These are phyloP conservation scores for Spilosoma lubricipeda DNA, from an alignment of 2,888 invertebrate species.

Conservation along the genomic window DNA sequence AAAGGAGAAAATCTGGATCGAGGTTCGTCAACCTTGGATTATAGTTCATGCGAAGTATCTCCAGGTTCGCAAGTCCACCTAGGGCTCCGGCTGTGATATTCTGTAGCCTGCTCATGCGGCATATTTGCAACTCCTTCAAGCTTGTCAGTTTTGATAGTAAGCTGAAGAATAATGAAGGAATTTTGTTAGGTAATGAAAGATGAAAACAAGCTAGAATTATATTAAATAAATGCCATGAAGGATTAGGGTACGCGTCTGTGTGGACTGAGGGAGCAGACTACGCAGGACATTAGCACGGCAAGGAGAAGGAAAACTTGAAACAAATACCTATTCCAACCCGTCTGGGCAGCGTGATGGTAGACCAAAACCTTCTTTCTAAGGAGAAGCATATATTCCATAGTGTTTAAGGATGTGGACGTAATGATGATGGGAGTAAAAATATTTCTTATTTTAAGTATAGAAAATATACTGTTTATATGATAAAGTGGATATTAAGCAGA, in stretches of 20 bases:
- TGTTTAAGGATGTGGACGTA: too few species aligned
- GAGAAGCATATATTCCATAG: too few species aligned
- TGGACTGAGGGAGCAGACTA: too few species aligned
- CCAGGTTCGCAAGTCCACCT: conserved; percentile 73
- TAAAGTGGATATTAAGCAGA: too few species aligned
- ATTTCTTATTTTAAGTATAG: not conserved
- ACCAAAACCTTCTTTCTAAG: too few species aligned
- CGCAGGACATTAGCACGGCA: too few species aligned
- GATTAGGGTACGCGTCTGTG: too few species aligned
- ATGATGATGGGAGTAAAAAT: too few species aligned
- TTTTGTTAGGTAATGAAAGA: not conserved
- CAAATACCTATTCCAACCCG: too few species aligned
- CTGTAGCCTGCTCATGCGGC: conserved; percentile 86
- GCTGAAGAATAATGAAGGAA: conserved; percentile 61
- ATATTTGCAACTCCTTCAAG: conserved; percentile 87
- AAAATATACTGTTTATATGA: not conserved
- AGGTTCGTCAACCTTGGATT: conserved; percentile 87
- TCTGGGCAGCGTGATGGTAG: too few species aligned
- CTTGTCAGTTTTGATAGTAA: conserved; percentile 85
- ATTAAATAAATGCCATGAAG: too few species aligned
- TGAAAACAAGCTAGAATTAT: not conserved
- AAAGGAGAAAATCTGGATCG: conserved; percentile 85
- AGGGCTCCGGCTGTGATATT: conserved; percentile 81
- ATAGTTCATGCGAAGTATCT: conserved; percentile 85
- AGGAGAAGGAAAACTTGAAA: too few species aligned